phyloP scores from a whole-genome alignment of 2,113 vertebrate genomes.

The Microtus richardsoni region DNA sequence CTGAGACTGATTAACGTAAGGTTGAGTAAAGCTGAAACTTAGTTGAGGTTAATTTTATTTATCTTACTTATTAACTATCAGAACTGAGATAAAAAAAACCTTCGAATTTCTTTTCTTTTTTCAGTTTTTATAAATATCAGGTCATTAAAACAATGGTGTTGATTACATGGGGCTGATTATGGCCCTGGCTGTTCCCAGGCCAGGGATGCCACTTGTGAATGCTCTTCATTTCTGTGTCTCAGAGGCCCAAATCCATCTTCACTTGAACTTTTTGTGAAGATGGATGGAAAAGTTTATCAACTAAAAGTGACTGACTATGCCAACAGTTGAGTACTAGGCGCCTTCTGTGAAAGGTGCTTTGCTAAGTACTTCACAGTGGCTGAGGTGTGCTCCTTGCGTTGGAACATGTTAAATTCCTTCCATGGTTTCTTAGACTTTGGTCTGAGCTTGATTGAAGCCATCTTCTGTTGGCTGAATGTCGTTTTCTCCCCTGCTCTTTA shows the following conservation, averaged over 20 bases:
- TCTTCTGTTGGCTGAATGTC: neutral
- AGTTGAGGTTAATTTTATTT: neutral
- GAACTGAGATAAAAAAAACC: neutral
- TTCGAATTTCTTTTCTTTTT: neutral
- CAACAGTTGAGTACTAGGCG: neutral
- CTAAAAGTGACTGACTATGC: neutral
- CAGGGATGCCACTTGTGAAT: neutral
- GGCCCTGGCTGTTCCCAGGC: neutral
- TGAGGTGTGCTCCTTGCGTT: neutral
- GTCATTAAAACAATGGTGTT: neutral
- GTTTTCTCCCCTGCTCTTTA: neutral
- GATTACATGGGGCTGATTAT: neutral
- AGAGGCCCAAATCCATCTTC: neutral
- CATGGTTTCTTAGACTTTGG: neutral
- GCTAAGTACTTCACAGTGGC: neutral
- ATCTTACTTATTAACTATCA: neutral
- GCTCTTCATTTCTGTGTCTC: neutral
- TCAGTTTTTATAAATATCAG: slow-evolving; percentile 40
- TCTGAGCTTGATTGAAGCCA: neutral
- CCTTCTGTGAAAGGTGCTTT: neutral
- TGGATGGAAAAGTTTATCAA: slow-evolving; percentile 4
- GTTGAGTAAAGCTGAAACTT: neutral
- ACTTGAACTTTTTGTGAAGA: neutral
- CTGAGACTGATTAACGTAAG: neutral
- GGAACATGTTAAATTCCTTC: slow-evolving; percentile 29